Percentiles rank a stretch among this genome's conserved stretches.
Conservation (phyloP, 2,888 invertebrate genomes). For the Agrochola macilenta region DNA sequence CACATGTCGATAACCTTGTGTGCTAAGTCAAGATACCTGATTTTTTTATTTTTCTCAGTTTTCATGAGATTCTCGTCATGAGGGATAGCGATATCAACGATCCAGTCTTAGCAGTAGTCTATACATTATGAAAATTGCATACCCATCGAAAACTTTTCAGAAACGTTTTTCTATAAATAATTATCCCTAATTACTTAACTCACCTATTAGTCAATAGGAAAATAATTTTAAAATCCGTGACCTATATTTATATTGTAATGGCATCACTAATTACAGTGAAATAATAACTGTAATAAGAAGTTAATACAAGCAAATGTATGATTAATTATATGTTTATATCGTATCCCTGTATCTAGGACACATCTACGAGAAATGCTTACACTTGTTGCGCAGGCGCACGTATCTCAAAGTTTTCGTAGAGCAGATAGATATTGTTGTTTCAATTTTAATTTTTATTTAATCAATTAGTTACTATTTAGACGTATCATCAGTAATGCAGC, state of each 20-base stretch:
- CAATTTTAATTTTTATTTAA: neutral
- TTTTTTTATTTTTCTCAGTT: no score
- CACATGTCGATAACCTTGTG: no score
- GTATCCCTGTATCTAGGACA: slow-evolving; percentile 83
- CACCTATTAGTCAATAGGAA: neutral
- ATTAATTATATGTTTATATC: slow-evolving; percentile 77
- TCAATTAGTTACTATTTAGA: no score
- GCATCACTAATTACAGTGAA: slow-evolving; percentile 48
- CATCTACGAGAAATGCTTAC: slow-evolving; percentile 84
- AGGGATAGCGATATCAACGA: no score
- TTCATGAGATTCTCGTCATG: no score
- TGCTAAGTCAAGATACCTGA: no score
- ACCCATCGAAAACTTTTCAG: neutral
- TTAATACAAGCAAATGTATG: slow-evolving; percentile 66
- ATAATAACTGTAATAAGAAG: slow-evolving; percentile 58
- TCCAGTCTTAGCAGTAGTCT: neutral
- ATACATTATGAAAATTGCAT: neutral
- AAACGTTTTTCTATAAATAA: neutral
- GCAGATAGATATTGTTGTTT: neutral
- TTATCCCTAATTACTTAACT: neutral
- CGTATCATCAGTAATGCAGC: no score
- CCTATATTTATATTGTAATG: slow-evolving; percentile 64
- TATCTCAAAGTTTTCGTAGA: slow-evolving; percentile 76
- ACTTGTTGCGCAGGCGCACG: slow-evolving; percentile 78
- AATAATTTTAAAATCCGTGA: slow-evolving; percentile 58